Evolutionary conservation across 1,140 invertebrate genomes (phyloP).

Genomic region (Zaprionus inermis): DNA sequence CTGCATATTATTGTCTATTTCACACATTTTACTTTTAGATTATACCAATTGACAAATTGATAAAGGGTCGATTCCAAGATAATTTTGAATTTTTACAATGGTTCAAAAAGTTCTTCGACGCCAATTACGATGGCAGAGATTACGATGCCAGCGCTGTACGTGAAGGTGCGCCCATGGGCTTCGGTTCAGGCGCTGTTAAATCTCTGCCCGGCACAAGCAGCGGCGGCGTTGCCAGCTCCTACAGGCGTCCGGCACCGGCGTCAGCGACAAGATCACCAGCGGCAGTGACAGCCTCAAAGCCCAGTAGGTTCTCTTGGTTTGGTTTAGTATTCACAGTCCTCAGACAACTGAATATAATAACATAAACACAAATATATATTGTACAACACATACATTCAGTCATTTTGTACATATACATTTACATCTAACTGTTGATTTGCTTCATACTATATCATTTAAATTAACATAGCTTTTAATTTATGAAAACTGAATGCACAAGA

Average conservation of each 20-base stretch:
- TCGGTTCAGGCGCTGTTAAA: conserved; percentile 85
- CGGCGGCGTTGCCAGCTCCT: conserved; percentile 72
- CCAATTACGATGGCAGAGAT: conserved; percentile 96
- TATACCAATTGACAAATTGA: conserved; percentile 94
- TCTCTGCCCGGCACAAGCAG: conserved; percentile 83
- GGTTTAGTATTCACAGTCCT: conserved; percentile 75
- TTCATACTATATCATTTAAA: conserved; percentile 13
- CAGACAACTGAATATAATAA: background rate
- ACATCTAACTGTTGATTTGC: conserved; percentile 17
- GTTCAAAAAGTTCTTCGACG: conserved; percentile 99
- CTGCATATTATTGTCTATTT: conserved; percentile 69
- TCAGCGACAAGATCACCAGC: conserved; percentile 85
- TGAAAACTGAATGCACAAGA: conserved; percentile 69
- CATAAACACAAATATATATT: background rate
- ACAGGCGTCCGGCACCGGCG: conserved; percentile 71
- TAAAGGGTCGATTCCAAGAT: conserved; percentile 98
- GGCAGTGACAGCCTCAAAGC: conserved; percentile 85
- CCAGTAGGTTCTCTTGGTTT: conserved; percentile 85
- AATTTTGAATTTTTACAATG: conserved; percentile 99
- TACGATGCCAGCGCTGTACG: conserved; percentile 95
- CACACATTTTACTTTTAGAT: conserved; percentile 88
- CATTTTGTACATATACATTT: conserved; percentile 41
- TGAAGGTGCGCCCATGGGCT: conserved; percentile 92
- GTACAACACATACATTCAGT: conserved; percentile 9
- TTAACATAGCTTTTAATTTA: conserved; percentile 48